Percentiles rank a stretch among this genome's conserved stretches.
Evolutionary conservation across 1,140 invertebrate species (phyloP).

Genomic region (Ceratina calcarata): DNA sequence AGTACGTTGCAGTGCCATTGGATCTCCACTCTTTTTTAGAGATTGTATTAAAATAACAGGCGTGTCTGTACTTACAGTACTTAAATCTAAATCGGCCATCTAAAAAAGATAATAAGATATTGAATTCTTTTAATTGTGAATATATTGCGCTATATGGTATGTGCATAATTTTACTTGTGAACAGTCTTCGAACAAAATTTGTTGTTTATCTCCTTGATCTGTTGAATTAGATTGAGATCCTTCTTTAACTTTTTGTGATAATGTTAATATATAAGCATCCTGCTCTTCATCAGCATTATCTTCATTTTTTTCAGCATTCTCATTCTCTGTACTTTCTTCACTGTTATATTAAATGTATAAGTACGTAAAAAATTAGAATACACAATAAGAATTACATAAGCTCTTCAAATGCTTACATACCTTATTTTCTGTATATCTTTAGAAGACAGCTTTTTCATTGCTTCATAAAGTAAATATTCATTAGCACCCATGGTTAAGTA

Average conservation of each 20-base stretch:
- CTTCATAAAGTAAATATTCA: conserved; percentile 75
- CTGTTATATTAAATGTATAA: neutral
- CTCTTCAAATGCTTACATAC: conserved; percentile 35
- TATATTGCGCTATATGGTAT: conserved; percentile 15
- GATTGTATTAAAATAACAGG: conserved; percentile 88
- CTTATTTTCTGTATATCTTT: conserved; percentile 61
- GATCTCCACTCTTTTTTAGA: conserved; percentile 87
- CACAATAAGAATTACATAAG: no score
- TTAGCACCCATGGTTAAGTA: conserved; percentile 86
- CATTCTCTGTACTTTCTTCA: conserved; percentile 8
- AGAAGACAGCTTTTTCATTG: conserved; percentile 67
- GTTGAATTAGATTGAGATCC: conserved; percentile 66
- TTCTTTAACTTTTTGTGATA: conserved; percentile 81
- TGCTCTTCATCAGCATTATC: conserved; percentile 79
- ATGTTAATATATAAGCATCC: conserved; percentile 86
- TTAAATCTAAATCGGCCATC: conserved; percentile 85
- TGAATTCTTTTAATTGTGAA: conserved; percentile 36
- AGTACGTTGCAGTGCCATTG: conserved; percentile 84
- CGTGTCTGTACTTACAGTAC: conserved; percentile 79
- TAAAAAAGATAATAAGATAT: conserved; percentile 68
- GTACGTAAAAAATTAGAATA: neutral
- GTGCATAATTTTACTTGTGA: conserved; percentile 81
- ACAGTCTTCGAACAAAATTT: conserved; percentile 84
- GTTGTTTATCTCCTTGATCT: conserved; percentile 71
- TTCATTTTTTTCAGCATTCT: conserved; percentile 60